Conservation (phyloP, 2,797 vertebrate genomes). For the Dipus sagitta region DNA sequence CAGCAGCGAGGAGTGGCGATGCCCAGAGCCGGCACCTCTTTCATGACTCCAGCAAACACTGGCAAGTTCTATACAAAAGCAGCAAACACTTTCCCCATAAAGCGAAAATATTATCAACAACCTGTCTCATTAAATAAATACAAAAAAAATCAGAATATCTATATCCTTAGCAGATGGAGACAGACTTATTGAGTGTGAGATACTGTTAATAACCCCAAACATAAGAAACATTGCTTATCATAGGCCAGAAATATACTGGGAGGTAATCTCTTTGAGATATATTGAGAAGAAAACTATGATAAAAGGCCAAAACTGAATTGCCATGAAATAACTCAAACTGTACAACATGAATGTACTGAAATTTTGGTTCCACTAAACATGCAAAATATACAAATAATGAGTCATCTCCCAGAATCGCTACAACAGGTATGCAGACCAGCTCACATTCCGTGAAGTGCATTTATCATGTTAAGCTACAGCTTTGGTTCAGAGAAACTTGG, state of each 20-base stretch:
- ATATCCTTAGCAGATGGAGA: constrained; percentile 20
- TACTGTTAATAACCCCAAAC: constrained; percentile 56
- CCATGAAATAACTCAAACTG: constrained; percentile 24
- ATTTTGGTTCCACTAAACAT: neutral
- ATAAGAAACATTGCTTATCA: constrained; percentile 5
- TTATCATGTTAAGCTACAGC: neutral
- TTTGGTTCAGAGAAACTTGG: constrained; percentile 32
- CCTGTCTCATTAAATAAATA: constrained; percentile 48
- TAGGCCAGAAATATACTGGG: constrained; percentile 49
- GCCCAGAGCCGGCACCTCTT: constrained; percentile 28
- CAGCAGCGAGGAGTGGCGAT: neutral
- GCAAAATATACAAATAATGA: neutral
- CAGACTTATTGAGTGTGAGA: neutral
- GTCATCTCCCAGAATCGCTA: neutral
- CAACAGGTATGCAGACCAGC: neutral
- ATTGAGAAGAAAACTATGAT: constrained; percentile 51
- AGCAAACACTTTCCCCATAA: constrained; percentile 52
- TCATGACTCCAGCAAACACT: neutral
- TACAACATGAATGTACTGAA: neutral
- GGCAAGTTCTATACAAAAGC: neutral
- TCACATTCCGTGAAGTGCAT: neutral
- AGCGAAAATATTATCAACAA: constrained; percentile 65
- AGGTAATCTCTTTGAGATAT: constrained; percentile 43
- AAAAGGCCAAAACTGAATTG: constrained; percentile 28
- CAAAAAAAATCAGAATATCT: constrained; percentile 4